Evolutionary conservation across 2,888 invertebrate genomes (phyloP), one percentile per base, ranked within the genome.

Genomic region (Sphinx pinastri): DNA sequence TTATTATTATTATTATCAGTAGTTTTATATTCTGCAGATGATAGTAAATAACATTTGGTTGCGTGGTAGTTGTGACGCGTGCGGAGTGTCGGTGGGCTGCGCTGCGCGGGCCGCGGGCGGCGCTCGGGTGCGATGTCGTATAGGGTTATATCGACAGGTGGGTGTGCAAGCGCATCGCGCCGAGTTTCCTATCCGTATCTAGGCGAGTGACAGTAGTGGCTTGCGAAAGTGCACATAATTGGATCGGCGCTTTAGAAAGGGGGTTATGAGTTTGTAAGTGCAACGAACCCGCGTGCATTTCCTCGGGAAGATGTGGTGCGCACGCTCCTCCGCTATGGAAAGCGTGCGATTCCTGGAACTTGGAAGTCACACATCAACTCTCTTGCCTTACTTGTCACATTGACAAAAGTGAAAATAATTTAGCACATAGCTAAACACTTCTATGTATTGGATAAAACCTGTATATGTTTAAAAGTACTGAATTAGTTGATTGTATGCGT

Each of bases 171-270:
- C 88, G 88, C 88, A 88, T 88, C 84, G 83, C 81, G 80, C 75
- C 80, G 86, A 89, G 93, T 93, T 92, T 91, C 91, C 93, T 93
- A 93, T 91, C 88, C 88, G 92, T 93, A 93, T 93, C 93, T 94
- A 94, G 94, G 94, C 93, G 89, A 93, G 91, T 90, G 93, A 92
- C 93, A 92, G 93, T 92, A 92, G 92, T 89, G 85, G 90, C 91
- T 93, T 92, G 93, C 93, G 94, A 94, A 94, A 94, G 94, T 94
- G 93, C 93, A 94, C 92, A 94, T 93, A 93, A 94, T 94, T 94
- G 93, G 91, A 93, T 93, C 93, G 92, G 88, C 86, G 92, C 94
- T 93, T 92, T 93, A 91, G 93, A 93, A 94, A 94, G 93, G 93
- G 94, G 94, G 94, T 94, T 94, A 94, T 91, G 94, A 93, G 94